phyloP scores from a whole-genome alignment of 2,113 vertebrate genomes.

The Chloebia gouldiae region DNA sequence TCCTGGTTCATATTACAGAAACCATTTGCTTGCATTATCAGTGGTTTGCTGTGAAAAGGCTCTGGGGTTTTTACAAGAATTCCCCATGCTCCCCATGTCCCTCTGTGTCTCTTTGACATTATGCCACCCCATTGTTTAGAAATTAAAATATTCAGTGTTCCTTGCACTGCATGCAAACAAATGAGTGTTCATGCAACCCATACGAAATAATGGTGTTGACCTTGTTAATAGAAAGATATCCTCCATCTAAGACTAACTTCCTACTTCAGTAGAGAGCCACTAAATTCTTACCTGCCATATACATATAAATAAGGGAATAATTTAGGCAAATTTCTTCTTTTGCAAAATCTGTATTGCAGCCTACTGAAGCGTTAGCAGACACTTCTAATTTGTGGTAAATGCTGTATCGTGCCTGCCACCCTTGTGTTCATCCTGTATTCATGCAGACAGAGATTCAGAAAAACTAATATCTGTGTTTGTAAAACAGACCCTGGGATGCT shows the following conservation, averaged over 20 bases:
- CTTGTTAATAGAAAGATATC: constrained; percentile 35
- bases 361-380: neutral
- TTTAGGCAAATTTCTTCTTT: neutral
- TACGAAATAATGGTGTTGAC: constrained; percentile 22
- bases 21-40: constrained; percentile 15
- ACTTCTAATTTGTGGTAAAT: neutral
- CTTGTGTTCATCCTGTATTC: neutral
- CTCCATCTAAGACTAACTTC: constrained; percentile 8
- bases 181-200: neutral
- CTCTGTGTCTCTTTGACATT: constrained; percentile 54
- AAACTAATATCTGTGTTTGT: neutral
- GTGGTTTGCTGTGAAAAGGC: constrained; percentile 9
- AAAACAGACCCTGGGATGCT: neutral
- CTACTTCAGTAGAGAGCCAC: neutral
- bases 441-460: neutral
- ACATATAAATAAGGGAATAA: neutral
- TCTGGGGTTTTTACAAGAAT: constrained; percentile 8
- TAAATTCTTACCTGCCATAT: neutral
- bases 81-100: neutral
- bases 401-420: neutral
- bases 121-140: constrained; percentile 61
- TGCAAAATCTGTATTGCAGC: neutral
- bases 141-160: constrained; percentile 55
- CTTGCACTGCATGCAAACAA: neutral
- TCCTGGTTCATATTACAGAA: constrained; percentile 15